Evolutionary conservation across 2,888 invertebrate species (phyloP), one percentile per base, ranked within the genome.

Genomic region (Acanthosepion lycidas): DNA sequence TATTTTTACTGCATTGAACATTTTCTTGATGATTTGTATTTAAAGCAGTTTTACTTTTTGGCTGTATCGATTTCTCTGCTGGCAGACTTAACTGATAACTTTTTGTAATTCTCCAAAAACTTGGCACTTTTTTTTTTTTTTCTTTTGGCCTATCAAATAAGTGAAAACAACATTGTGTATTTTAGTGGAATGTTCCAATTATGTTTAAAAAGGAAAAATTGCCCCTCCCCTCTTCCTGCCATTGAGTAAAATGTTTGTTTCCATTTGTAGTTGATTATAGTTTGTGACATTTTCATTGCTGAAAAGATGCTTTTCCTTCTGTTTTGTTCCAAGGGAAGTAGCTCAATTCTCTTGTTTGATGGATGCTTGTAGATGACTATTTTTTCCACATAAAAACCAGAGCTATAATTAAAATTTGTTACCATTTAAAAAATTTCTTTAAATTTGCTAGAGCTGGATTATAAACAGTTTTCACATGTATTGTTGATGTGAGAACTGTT

Each of bases 261-360:
- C 78, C 78, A 78, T 78, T 78, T 78, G 78, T 78, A 78, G 78
- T 78, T 78, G 15, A 78, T 78, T 78, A 9, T 78, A n/a, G 78
- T 78, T 78, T 78, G 78, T 78, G 78, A 78, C n/a, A 78, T 78
- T 78, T 78, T 78, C n/a, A 78, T 78, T 78, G 78, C 78, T 78
- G 33, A 78, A 78, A 78, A 78, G 78, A 78, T 78, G 78, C 78
- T 78, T 78, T n/a, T 78, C 78, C 78, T 78, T 78, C n/a, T 78
- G 78, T 78, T 78, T n/a, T 78, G 78, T 78, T 78, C 78, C n/a
- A 78, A 78, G 78, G 78, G 78, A 78, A 78, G 78, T 78, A 78
- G 78, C 78, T 78, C 78, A 78, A 78, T 78, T 78, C n/a, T 78
- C n/a, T 78, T 18, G n/a, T 78, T 59, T 15, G 78, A 78, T 78